Evolutionary conservation across 64 coral and sea anemone species (phyloP).

Genomic region (Acropora yongei): DNA sequence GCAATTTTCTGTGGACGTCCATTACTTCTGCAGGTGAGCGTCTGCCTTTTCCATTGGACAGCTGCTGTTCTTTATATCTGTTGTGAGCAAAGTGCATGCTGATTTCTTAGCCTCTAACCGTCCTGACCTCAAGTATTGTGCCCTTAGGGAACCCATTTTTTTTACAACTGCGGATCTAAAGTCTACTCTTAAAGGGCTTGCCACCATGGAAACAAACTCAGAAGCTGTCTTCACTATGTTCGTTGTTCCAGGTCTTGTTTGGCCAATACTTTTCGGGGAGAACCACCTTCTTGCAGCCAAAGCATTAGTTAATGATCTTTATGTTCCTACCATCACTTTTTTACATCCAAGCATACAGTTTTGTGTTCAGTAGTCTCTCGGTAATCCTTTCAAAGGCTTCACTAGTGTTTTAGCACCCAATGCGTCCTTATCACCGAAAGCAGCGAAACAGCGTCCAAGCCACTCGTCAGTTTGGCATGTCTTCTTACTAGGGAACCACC

Average conservation of each 20-base stretch:
- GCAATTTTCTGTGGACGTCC: too few species aligned
- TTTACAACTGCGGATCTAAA: slow-evolving; percentile 13
- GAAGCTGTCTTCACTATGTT: slow-evolving; percentile 44
- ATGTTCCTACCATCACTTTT: neutral
- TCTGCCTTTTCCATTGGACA: too few species aligned
- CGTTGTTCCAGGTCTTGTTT: slow-evolving; percentile 44
- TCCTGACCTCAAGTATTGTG: slow-evolving; percentile 6
- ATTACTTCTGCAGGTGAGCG: too few species aligned
- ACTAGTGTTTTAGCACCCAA: too few species aligned
- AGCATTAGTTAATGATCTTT: slow-evolving; percentile 49
- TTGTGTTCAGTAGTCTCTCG: neutral
- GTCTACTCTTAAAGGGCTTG: neutral
- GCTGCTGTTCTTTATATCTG: too few species aligned
- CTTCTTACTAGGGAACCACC: neutral
- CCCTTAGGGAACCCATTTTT: slow-evolving; percentile 10
- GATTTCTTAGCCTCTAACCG: too few species aligned
- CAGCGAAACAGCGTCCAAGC: too few species aligned
- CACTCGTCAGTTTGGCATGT: too few species aligned
- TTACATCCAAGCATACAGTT: slow-evolving; percentile 12
- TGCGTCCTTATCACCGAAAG: too few species aligned
- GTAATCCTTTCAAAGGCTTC: neutral
- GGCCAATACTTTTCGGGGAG: slow-evolving; percentile 58
- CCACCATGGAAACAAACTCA: slow-evolving; percentile 23
- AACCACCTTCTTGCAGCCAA: slow-evolving; percentile 40
- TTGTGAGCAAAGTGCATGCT: too few species aligned